A percentile compares a stretch with the other conserved stretches of the same genome.
These are phyloP conservation scores for Mesodorylaimus sp. DNA, from an alignment of 2,888 invertebrate genomes.

Conservation along the genomic window DNA sequence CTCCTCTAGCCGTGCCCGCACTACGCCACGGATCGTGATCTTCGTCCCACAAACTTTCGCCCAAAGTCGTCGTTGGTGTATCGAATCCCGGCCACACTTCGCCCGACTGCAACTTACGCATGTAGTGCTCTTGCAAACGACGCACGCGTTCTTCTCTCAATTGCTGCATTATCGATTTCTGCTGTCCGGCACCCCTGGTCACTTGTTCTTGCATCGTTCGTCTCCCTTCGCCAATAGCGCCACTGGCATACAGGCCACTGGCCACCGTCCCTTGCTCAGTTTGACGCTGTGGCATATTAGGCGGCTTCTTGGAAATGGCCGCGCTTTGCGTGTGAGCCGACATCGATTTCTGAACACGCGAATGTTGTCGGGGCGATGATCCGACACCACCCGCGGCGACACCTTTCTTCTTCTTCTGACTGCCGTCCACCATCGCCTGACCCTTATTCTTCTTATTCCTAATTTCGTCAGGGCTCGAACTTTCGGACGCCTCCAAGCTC, in stretches of 20 bases:
- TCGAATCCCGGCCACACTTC: constrained; percentile 32
- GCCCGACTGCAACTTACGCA: not conserved
- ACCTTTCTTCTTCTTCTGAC: not conserved
- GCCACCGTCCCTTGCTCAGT: not conserved
- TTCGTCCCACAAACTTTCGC: constrained; percentile 29
- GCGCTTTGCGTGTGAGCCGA: not conserved
- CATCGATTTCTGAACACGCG: not conserved
- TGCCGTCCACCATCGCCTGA: not conserved
- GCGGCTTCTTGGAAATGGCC: not conserved
- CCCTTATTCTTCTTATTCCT: not conserved
- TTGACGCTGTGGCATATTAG: not conserved
- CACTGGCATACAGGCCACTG: not conserved
- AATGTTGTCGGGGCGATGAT: not conserved
- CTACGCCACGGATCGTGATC: constrained; percentile 9
- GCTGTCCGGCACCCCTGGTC: not conserved
- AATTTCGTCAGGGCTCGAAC: not conserved
- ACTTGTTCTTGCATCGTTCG: not conserved
- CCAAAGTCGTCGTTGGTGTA: constrained; percentile 21
- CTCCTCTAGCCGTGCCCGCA: too few species aligned
- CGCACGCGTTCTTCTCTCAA: constrained; percentile 26
- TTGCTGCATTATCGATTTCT: constrained; percentile 29
- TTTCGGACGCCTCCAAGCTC: not conserved
- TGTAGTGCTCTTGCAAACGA: constrained; percentile 25
- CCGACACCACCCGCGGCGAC: not conserved
- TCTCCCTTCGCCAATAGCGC: not conserved